Evolutionary conservation across 1,140 invertebrate species (phyloP).

Genomic region (Pantala flavescens): DNA sequence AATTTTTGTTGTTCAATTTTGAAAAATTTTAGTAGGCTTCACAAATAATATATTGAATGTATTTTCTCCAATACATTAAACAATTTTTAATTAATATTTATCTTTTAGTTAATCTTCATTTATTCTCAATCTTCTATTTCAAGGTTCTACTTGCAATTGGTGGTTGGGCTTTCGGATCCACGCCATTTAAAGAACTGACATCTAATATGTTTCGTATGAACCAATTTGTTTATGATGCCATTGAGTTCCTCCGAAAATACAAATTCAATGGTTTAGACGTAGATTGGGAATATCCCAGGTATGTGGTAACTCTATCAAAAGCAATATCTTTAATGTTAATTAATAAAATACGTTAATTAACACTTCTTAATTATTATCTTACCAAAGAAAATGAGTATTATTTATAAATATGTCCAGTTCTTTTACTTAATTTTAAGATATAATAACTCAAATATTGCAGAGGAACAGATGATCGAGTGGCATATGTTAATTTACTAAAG

Average conservation of each 20-base stretch:
- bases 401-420: slow-evolving; percentile 12
- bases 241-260: slow-evolving; percentile 81
- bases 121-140: too few relatives aligned
- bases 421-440: too few relatives aligned
- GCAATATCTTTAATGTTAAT: neutral
- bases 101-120: too few relatives aligned
- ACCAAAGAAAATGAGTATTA: slow-evolving; percentile 10
- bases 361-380: too few relatives aligned
- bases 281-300: slow-evolving; percentile 92
- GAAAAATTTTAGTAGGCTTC: too few relatives aligned
- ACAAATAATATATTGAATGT: too few relatives aligned
- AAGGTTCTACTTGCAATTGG: slow-evolving; percentile 81
- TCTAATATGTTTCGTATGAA: slow-evolving; percentile 87
- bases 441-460: slow-evolving; percentile 29
- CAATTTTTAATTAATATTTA: too few relatives aligned
- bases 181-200: slow-evolving; percentile 84
- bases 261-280: slow-evolving; percentile 93
- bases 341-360: neutral
- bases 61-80: too few relatives aligned
- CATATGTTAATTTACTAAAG: slow-evolving; percentile 69
- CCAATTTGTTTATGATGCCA: slow-evolving; percentile 87
- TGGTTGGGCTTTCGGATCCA: slow-evolving; percentile 88
- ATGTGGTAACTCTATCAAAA: slow-evolving; percentile 21
- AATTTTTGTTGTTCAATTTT: too few relatives aligned
- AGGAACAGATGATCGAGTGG: slow-evolving; percentile 70